phyloP scores from a whole-genome alignment of 2,888 invertebrate genomes.

The Cheilosia vernalis region DNA sequence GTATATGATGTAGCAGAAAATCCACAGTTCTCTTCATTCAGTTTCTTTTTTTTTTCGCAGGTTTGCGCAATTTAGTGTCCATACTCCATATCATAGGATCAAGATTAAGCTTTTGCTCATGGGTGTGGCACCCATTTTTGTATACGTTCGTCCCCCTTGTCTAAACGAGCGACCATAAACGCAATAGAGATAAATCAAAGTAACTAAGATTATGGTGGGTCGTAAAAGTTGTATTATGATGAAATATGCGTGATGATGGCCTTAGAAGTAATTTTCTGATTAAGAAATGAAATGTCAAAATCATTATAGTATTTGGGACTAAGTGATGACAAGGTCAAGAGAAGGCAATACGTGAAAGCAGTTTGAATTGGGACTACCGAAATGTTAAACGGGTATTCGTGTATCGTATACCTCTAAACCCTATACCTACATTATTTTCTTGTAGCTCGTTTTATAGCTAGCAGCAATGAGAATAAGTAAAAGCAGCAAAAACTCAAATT shows the following conservation, averaged over 20 bases:
- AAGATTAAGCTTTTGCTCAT: slow-evolving; percentile 44
- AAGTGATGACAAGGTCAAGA: not conserved
- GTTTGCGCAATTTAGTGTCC: slow-evolving; percentile 36
- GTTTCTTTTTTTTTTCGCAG: slow-evolving; percentile 9
- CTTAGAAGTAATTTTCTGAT: slow-evolving; percentile 46
- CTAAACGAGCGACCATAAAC: slow-evolving; percentile 62
- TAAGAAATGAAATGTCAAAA: slow-evolving; percentile 36
- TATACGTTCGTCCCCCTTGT: slow-evolving; percentile 23
- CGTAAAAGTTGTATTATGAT: slow-evolving; percentile 57
- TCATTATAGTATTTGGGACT: slow-evolving; percentile 16
- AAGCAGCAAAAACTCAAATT: too few relatives aligned
- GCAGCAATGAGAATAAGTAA: too few relatives aligned
- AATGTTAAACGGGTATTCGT: too few relatives aligned
- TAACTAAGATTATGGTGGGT: slow-evolving; percentile 46
- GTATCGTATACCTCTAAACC: too few relatives aligned
- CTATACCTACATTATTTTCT: too few relatives aligned
- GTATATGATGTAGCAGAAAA: slow-evolving; percentile 26
- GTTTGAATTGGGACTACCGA: too few relatives aligned
- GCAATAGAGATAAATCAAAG: slow-evolving; percentile 58
- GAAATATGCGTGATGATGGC: slow-evolving; percentile 41
- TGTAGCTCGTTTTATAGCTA: too few relatives aligned
- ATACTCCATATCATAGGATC: slow-evolving; percentile 27
- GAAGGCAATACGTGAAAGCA: not conserved
- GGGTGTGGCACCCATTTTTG: slow-evolving; percentile 31
- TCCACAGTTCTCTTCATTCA: slow-evolving; percentile 11